A percentile compares a stretch with the other conserved stretches of the same genome.
phyloP scores from a whole-genome alignment of 2,888 invertebrate species.

The Drosophila nigricruria region DNA sequence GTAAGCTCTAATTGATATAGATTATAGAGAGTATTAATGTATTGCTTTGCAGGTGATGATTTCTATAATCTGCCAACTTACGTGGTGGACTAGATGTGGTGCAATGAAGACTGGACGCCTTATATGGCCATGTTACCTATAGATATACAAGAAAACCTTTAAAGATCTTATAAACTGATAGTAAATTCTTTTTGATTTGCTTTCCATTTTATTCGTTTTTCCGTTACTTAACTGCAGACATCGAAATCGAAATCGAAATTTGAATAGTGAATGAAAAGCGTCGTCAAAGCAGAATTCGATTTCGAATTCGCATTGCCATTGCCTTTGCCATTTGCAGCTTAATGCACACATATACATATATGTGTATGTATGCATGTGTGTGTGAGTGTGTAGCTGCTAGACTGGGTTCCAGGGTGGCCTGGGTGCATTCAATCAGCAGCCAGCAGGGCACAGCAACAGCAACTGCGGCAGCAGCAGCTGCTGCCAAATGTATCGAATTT shows the following conservation, averaged over 20 bases:
- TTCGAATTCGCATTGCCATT: slow-evolving; percentile 2
- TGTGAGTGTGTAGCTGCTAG: slow-evolving; percentile 19
- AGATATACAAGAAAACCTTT: background rate
- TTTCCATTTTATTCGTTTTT: background rate
- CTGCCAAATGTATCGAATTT: slow-evolving; percentile 61
- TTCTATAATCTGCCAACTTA: background rate
- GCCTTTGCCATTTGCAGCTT: slow-evolving; percentile 27
- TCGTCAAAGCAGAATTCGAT: slow-evolving; percentile 11
- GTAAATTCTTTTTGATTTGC: background rate
- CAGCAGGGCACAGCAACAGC: slow-evolving; percentile 16
- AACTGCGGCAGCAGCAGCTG: slow-evolving; percentile 35
- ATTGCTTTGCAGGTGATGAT: slow-evolving; percentile 17
- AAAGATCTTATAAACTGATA: background rate
- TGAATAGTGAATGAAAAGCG: background rate
- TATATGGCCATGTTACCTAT: background rate
- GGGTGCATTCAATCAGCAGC: slow-evolving; percentile 43
- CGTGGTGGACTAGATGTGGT: background rate
- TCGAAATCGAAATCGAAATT: background rate
- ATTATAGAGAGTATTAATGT: background rate
- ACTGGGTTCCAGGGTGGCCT: slow-evolving; percentile 41
- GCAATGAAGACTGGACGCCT: background rate
- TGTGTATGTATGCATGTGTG: background rate
- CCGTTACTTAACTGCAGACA: background rate
- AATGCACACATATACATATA: slow-evolving; percentile 1
- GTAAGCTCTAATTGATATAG: slow-evolving; percentile 16